A percentile compares a stretch with the other conserved stretches of the same genome.
Conservation (phyloP, 2,888 invertebrate genomes). For the Autographa gamma region DNA sequence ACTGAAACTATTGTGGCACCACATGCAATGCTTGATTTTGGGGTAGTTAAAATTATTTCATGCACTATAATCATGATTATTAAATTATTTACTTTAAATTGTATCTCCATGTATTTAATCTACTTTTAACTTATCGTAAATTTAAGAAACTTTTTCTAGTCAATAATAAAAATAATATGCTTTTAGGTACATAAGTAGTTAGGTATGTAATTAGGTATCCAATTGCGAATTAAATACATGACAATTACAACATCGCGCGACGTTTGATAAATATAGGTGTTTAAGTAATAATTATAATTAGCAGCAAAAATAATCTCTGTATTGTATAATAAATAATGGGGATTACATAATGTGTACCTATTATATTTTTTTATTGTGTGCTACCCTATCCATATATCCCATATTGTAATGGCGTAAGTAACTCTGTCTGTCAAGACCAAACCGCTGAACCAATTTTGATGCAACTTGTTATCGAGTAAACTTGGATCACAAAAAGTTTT, state of each 20-base stretch:
- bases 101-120: not conserved
- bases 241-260: constrained; percentile 44
- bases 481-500: too few relatives aligned
- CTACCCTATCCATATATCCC: too few relatives aligned
- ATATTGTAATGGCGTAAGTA: too few relatives aligned
- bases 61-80: not conserved
- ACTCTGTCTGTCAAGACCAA: too few relatives aligned
- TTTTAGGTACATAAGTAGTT: constrained; percentile 46
- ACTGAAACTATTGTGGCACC: too few relatives aligned
- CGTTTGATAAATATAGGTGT: constrained; percentile 34
- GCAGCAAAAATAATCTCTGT: constrained; percentile 22
- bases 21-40: too few relatives aligned
- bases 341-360: constrained; percentile 38
- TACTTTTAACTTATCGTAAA: not conserved
- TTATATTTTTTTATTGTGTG: not conserved
- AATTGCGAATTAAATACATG: constrained; percentile 66
- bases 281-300: constrained; percentile 26
- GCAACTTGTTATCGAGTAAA: too few relatives aligned
- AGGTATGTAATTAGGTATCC: constrained; percentile 49
- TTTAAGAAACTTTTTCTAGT: constrained; percentile 25
- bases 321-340: constrained; percentile 52
- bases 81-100: not conserved
- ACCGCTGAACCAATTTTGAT: too few relatives aligned
- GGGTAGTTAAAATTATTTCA: too few relatives aligned
- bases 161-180: constrained; percentile 20